Evolutionary conservation across 2,888 invertebrate species (phyloP).

Genomic region (Podabrus alpinus): DNA sequence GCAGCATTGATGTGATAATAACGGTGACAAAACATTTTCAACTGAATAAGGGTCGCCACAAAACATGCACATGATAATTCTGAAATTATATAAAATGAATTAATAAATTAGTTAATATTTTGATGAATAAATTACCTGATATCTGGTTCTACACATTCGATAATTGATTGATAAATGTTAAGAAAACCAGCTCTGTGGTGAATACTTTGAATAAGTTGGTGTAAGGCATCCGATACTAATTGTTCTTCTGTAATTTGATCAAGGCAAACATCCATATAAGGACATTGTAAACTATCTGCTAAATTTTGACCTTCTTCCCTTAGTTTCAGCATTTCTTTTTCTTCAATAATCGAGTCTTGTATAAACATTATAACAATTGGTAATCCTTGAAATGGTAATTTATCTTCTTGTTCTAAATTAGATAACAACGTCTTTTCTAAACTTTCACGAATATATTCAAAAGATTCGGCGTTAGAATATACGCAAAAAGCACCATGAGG

Average conservation of each 20-base stretch:
- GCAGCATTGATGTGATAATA: slow-evolving; percentile 85
- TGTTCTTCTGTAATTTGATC: slow-evolving; percentile 68
- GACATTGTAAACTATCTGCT: slow-evolving; percentile 85
- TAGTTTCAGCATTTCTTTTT: slow-evolving; percentile 82
- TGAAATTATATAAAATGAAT: slow-evolving; percentile 49
- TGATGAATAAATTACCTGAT: slow-evolving; percentile 63
- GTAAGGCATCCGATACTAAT: slow-evolving; percentile 72
- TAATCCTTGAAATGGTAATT: slow-evolving; percentile 80
- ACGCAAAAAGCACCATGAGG: slow-evolving; percentile 91
- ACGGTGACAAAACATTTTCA: slow-evolving; percentile 85
- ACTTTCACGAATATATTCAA: slow-evolving; percentile 89
- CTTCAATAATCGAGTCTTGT: slow-evolving; percentile 80
- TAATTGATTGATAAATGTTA: slow-evolving; percentile 72
- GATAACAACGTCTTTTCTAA: slow-evolving; percentile 88
- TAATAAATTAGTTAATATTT: background rate
- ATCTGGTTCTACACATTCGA: slow-evolving; percentile 82
- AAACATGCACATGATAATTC: slow-evolving; percentile 94
- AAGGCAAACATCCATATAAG: slow-evolving; percentile 80
- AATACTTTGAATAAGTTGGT: slow-evolving; percentile 75
- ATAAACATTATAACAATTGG: slow-evolving; percentile 91
- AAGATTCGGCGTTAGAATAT: slow-evolving; percentile 88
- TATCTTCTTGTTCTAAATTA: slow-evolving; percentile 89
- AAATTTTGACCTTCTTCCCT: slow-evolving; percentile 89
- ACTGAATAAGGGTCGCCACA: slow-evolving; percentile 94
- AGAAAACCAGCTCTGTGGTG: slow-evolving; percentile 78